Base-by-base conservation (phyloP, 2,113 vertebrate genomes). In the Brachyhypopomus gauderio region DNA sequence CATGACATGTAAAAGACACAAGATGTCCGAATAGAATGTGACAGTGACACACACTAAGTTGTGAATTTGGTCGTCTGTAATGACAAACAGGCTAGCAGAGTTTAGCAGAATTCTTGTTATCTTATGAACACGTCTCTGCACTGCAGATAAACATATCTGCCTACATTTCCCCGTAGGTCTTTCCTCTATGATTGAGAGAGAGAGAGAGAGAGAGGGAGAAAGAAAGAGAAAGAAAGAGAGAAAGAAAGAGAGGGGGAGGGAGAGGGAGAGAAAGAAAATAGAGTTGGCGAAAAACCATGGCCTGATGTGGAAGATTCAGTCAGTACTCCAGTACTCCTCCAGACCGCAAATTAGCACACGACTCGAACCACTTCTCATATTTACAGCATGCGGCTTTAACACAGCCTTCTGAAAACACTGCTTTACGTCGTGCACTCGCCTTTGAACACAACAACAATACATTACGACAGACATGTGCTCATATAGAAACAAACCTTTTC, bases 121-220 rank as follows among this genome's bases (percentile, higher is more conserved):
- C 17, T 67, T 25, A 22, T 25, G 8, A 19, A 6, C 16, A 67
- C 17, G 20, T 67, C 6, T 17, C 30, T 16, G 3, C 66, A 70
- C 36, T 38, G 36, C 36, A 70, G 16, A 70, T 7, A 70, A 70
- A 70, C 20, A 41, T 41, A 38, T 38, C 66, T 70, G 66, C 34
- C 36, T 70, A n/a, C 66, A 41, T 70, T 41, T 41, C 66, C 66
- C 30, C 66, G 38, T 19, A 69, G 66, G 34, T 7, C 66, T 69
- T 38, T 69, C 19, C 27, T 4, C 30, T 3, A 30, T 0, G 16
- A 17, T 19, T 34, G 6, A 14, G 12, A 45, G 9, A 6, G 45
- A 14, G 5, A 69, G 19, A 38, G 19, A 36, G 34, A 69, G 66
- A 69, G 30, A 66, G 6, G 1, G 45, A 14, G 5, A 69, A 6